Evolutionary conservation across 35 echinoderm and acorn worm species (phyloP), one percentile per base, ranked within the genome.

Genomic region (Diadema setosum): DNA sequence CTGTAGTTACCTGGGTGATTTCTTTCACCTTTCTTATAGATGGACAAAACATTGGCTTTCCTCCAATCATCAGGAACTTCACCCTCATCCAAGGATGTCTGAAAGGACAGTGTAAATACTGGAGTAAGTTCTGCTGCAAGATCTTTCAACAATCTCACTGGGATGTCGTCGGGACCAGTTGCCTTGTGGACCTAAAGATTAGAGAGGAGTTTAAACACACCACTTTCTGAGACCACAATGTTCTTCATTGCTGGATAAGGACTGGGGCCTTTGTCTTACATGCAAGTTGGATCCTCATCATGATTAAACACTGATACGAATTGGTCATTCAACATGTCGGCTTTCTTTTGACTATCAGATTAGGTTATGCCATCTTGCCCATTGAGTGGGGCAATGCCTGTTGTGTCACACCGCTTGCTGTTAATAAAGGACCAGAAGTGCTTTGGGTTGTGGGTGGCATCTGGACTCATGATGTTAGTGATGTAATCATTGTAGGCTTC

Each of bases 1-100:
- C 75, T 36, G 35, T 83, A 83, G 34, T 90, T 90, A 23, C 58
- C 46, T 25, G 80, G 52, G 21, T 35, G 39, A 50, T 61, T 83
- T 24, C 88, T 27, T 44, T 85, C 82, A 2, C 65, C 82, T 76
- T 85, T 91, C 70, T 91, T 84, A 24, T 34, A 91, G 20, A 91
- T 73, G 1, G 82, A 82, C 24, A 39, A 41, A 14, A 85, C 63
- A 74, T 91, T 91, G 18, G 89, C 89, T 36, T 61, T 82, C 39
- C 25, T 58, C 78, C 87, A 83, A 58, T 70, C 65, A 26, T 48
- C 42, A 24, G 65, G 85, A 11, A 86, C 55, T 34, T 31, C 23
- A 20, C 59, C 83, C n/a, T 34, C 1, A 75, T 75, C 52, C 3
- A 65, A 9, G 27, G 83, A 85, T 26, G 50, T 20, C 42, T 85